Conservation (phyloP, 1,140 invertebrate genomes). For the Pseudomyrmex cubaensis region DNA sequence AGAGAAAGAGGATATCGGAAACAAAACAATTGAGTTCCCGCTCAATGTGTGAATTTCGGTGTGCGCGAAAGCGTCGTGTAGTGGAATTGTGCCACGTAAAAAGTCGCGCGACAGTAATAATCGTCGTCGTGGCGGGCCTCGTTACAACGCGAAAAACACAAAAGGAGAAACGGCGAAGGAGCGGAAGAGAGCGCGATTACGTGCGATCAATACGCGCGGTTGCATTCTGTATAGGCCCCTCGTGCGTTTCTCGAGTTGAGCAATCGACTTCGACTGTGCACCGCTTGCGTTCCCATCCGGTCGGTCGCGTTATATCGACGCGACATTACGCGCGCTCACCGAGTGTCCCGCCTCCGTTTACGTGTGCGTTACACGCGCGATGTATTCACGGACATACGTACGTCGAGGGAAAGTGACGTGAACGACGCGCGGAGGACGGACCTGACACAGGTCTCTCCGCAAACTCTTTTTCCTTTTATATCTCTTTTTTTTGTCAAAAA, state of each 20-base stretch:
- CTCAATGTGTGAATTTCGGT: background rate
- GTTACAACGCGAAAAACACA: conserved; percentile 40
- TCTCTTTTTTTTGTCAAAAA: conserved; percentile 29
- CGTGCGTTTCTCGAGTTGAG: conserved; percentile 67
- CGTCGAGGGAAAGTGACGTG: conserved; percentile 63
- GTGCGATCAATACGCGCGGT: conserved; percentile 57
- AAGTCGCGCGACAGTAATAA: conserved; percentile 30
- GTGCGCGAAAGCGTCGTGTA: background rate
- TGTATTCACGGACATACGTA: conserved; percentile 35
- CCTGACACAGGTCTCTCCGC: conserved; percentile 30
- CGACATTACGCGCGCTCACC: conserved; percentile 46
- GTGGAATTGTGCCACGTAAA: background rate
- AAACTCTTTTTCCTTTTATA: background rate
- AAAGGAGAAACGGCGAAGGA: conserved; percentile 51
- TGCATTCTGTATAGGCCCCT: conserved; percentile 51
- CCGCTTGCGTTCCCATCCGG: conserved; percentile 64
- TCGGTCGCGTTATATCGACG: conserved; percentile 26
- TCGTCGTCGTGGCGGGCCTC: conserved; percentile 13
- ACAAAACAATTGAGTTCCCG: background rate
- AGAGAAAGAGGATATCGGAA: background rate
- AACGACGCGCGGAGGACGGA: conserved; percentile 43
- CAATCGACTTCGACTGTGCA: conserved; percentile 58
- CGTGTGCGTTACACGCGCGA: conserved; percentile 51
- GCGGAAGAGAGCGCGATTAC: conserved; percentile 67
- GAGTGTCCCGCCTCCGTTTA: conserved; percentile 53